Percentiles rank a stretch among this genome's conserved stretches.
phyloP scores from a whole-genome alignment of 2,113 vertebrate species.

The Rhea pennata region DNA sequence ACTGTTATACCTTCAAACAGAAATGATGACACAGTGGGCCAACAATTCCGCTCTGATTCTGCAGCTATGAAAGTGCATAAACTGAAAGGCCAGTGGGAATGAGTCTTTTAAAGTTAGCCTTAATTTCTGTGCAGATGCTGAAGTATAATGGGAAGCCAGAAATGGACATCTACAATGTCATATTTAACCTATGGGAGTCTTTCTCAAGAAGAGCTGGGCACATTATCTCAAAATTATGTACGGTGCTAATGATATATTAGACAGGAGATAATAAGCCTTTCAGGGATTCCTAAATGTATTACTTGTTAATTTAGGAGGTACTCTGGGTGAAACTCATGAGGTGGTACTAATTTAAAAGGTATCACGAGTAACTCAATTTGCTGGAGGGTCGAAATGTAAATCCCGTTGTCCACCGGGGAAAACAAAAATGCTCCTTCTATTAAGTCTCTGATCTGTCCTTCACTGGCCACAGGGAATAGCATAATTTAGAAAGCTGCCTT shows the following conservation, averaged over 20 bases:
- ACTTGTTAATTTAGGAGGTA: constrained; percentile 68
- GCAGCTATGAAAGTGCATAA: neutral
- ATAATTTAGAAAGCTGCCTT: constrained; percentile 69
- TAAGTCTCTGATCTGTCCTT: constrained; percentile 59
- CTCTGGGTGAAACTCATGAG: constrained; percentile 29
- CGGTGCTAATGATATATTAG: constrained; percentile 52
- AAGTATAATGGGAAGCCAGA: neutral
- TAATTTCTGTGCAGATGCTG: neutral
- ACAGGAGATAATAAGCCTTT: constrained; percentile 46
- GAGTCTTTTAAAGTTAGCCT: neutral
- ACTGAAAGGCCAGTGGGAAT: neutral
- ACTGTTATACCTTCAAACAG: constrained; percentile 21
- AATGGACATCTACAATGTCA: neutral
- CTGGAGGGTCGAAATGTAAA: constrained; percentile 49
- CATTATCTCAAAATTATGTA: constrained; percentile 29
- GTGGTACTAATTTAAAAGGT: constrained; percentile 67
- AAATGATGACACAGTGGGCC: neutral
- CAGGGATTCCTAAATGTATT: constrained; percentile 64
- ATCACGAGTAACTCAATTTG: constrained; percentile 35
- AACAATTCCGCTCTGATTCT: neutral
- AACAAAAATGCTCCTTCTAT: constrained; percentile 51
- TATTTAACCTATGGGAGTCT: constrained; percentile 17
- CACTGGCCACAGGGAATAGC: constrained; percentile 28
- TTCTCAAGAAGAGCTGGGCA: neutral
- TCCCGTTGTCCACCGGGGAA: constrained; percentile 5